Evolutionary conservation across 1,140 invertebrate species (phyloP).

Genomic region (Drosophila burlai): DNA sequence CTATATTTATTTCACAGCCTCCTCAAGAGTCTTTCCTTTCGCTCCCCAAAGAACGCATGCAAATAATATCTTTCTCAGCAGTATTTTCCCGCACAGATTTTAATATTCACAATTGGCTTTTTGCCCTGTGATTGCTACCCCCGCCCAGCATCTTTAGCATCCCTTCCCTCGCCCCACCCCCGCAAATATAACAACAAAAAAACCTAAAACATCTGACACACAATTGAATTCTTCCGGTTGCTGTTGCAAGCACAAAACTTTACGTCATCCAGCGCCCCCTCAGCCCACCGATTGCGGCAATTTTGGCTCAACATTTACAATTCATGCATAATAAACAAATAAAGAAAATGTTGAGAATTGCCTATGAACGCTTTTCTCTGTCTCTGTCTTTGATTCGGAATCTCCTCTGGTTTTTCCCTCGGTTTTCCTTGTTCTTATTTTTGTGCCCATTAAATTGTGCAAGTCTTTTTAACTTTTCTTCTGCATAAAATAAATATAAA

Average conservation of each 20-base stretch:
- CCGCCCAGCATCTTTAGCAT: not conserved
- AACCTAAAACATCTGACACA: slow-evolving; percentile 58
- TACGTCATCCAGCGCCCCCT: slow-evolving; percentile 39
- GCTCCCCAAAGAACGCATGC: slow-evolving; percentile 3
- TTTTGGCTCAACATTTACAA: slow-evolving; percentile 67
- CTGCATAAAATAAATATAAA: slow-evolving; percentile 82
- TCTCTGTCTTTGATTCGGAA: slow-evolving; percentile 27
- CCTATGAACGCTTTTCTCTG: slow-evolving; percentile 42
- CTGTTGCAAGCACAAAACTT: slow-evolving; percentile 62
- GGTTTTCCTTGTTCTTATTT: slow-evolving; percentile 2
- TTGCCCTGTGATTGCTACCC: slow-evolving; percentile 6
- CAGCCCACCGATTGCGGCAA: slow-evolving; percentile 1
- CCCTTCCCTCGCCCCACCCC: not conserved
- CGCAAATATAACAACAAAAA: slow-evolving; percentile 3
- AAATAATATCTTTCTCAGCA: slow-evolving; percentile 36
- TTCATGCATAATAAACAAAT: slow-evolving; percentile 82
- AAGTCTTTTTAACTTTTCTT: slow-evolving; percentile 62
- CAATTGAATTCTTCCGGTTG: slow-evolving; percentile 82
- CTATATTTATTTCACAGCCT: slow-evolving; percentile 11
- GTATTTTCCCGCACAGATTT: slow-evolving; percentile 29
- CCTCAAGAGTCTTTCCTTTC: not conserved
- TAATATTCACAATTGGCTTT: slow-evolving; percentile 70
- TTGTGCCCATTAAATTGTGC: slow-evolving; percentile 64
- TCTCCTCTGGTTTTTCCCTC: slow-evolving; percentile 7
- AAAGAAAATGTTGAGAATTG: slow-evolving; percentile 64